These are phyloP conservation scores for Drosophila seguyi DNA, from an alignment of 1,140 invertebrate species.

Conservation along the genomic window DNA sequence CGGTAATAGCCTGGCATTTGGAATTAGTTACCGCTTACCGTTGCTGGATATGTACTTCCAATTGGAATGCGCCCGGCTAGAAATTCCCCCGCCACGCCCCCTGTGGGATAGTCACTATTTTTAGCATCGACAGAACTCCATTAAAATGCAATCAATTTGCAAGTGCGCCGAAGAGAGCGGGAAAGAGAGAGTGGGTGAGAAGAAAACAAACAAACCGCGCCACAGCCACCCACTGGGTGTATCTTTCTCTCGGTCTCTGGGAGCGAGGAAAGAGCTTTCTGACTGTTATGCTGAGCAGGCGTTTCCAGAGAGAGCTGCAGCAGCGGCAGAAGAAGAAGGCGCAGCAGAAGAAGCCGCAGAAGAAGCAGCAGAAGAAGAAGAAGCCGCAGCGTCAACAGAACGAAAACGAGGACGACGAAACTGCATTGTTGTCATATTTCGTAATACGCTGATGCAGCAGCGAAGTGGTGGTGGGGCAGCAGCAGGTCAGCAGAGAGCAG, in stretches of 20 bases:
- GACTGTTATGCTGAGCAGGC: constrained; percentile 64
- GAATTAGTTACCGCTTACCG: constrained; percentile 54
- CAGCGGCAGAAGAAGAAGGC: constrained; percentile 21
- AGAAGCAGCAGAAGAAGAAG: constrained; percentile 37
- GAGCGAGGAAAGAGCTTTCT: constrained; percentile 28
- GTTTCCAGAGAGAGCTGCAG: constrained; percentile 25
- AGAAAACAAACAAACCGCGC: constrained; percentile 61
- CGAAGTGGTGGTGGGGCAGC: constrained; percentile 10
- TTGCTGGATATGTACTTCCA: constrained; percentile 37
- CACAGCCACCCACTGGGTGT: constrained; percentile 63
- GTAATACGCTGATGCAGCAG: constrained; percentile 79
- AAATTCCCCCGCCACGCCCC: constrained; percentile 67
- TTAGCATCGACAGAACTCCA: constrained; percentile 61
- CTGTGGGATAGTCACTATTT: constrained; percentile 56
- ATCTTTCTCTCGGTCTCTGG: not conserved
- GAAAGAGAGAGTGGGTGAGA: constrained; percentile 16
- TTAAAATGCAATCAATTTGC: constrained; percentile 76
- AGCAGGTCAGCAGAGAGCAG: constrained; percentile 53
- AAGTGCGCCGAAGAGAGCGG: constrained; percentile 47
- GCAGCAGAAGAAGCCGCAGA: constrained; percentile 26
- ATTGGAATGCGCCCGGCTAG: constrained; percentile 58
- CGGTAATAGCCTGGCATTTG: constrained; percentile 71
- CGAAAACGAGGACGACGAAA: constrained; percentile 79
- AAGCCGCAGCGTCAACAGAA: constrained; percentile 61
- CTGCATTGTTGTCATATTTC: constrained; percentile 85